A percentile compares a stretch with the other conserved stretches of the same genome.
These are phyloP conservation scores for Staurois parvus DNA, from an alignment of 2,797 vertebrate genomes.

Conservation along the genomic window DNA sequence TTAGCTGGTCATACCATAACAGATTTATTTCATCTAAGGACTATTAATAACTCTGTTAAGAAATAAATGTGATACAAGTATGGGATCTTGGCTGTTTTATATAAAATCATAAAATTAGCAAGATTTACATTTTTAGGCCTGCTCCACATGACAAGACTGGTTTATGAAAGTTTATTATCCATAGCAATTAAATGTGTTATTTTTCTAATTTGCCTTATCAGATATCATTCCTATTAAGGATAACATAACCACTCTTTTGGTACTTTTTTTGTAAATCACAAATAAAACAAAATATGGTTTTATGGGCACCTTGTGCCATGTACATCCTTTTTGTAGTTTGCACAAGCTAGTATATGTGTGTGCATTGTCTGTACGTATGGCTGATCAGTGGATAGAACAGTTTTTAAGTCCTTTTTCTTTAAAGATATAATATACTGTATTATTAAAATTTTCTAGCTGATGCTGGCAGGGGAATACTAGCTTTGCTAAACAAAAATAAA, in stretches of 20 bases:
- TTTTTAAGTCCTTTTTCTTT: neutral
- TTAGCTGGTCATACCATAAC: neutral
- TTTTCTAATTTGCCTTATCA: neutral
- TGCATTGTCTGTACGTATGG: neutral
- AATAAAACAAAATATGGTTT: neutral
- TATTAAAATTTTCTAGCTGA: neutral
- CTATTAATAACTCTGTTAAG: neutral
- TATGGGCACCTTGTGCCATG: neutral
- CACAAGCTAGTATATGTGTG: neutral
- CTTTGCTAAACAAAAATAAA: conserved; percentile 27
- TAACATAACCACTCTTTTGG: neutral
- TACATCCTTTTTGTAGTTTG: neutral
- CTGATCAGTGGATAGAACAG: neutral
- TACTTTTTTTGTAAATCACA: neutral
- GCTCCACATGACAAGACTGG: too few relatives aligned
- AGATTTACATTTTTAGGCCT: neutral
- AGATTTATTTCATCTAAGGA: neutral
- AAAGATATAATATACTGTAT: neutral
- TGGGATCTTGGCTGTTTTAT: neutral
- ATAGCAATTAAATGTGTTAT: neutral
- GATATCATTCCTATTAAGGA: too few relatives aligned
- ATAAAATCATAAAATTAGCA: too few relatives aligned
- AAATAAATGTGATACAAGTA: neutral
- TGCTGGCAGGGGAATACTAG: neutral
- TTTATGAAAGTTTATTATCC: neutral